phyloP scores from a whole-genome alignment of 2,113 vertebrate genomes.

The Maccullochella peelii region DNA sequence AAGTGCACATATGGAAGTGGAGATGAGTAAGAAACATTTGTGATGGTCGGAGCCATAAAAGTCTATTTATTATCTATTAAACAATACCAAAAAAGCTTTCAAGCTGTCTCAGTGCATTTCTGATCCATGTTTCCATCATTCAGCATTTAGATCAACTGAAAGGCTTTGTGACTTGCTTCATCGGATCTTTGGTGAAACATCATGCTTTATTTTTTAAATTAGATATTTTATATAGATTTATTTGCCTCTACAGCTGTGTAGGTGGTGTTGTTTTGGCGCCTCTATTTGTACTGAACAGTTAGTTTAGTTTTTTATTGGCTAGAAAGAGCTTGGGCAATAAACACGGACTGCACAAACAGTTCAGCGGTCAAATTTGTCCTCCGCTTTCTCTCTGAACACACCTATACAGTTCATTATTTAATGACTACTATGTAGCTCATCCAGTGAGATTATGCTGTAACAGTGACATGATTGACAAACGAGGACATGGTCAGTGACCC shows the following conservation, averaged over 20 bases:
- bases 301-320: neutral
- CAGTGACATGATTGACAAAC: constrained; percentile 37
- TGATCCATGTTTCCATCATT: neutral
- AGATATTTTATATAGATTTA: neutral
- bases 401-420: neutral
- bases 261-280: neutral
- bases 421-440: neutral
- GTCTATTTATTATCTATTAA: neutral
- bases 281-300: neutral
- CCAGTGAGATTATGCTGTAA: neutral
- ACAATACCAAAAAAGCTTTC: neutral
- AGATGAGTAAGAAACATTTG: neutral
- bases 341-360: neutral
- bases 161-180: neutral
- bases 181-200: neutral
- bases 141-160: neutral
- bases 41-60: neutral
- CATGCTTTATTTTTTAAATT: neutral
- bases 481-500: constrained; percentile 63
- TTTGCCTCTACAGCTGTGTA: neutral
- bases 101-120: neutral
- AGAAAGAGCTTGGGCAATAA: neutral
- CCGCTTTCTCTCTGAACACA: neutral
- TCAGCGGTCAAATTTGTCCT: neutral
- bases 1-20: neutral